Conservation (phyloP, 1,140 invertebrate genomes). For the Papilio dardanus region DNA sequence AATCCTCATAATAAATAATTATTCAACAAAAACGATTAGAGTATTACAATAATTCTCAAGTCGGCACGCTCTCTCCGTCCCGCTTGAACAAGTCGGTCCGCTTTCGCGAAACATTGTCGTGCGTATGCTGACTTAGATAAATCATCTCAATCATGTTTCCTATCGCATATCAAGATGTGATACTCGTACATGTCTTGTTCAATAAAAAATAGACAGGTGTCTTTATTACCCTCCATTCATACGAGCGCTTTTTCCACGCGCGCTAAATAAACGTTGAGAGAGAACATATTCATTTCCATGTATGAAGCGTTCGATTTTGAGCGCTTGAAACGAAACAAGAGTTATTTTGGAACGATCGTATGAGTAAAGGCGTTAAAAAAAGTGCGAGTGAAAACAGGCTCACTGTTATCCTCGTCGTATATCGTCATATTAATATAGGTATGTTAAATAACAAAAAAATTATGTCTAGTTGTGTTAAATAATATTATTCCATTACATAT, state of each 20-base stretch:
- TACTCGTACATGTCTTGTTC: neutral
- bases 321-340: no score
- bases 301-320: no score
- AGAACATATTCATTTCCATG: no score
- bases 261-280: no score
- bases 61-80: slow-evolving; percentile 27
- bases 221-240: no score
- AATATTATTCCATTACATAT: neutral
- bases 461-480: neutral
- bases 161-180: slow-evolving; percentile 17
- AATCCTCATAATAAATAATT: slow-evolving; percentile 2
- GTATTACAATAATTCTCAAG: neutral
- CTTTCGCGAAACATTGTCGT: slow-evolving; percentile 44
- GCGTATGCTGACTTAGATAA: neutral
- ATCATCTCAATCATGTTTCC: slow-evolving; percentile 29
- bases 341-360: no score
- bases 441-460: no score
- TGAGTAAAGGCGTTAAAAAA: no score
- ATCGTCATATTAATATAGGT: no score
- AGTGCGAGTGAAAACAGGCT: no score
- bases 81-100: slow-evolving; percentile 33
- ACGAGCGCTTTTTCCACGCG: no score
- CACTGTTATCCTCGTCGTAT: no score
- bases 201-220: neutral
- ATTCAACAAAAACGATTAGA: neutral